Evolutionary conservation across 2,113 vertebrate species (phyloP), one percentile per base, ranked within the genome.

Genomic region (Bombycilla garrulus): DNA sequence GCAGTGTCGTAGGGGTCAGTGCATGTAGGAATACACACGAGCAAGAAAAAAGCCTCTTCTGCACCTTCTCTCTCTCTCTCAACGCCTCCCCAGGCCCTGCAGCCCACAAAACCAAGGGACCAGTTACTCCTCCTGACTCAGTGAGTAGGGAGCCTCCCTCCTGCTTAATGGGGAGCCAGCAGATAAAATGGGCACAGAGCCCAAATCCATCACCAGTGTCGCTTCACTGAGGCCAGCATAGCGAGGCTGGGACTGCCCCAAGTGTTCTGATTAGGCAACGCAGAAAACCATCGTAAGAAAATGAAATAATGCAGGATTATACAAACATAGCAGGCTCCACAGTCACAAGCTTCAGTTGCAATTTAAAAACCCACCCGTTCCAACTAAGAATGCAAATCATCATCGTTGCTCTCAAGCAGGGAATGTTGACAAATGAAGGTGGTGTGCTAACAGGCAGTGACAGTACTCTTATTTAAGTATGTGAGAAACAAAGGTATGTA

Each of bases 401-500:
- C 83, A 84, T 91, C 9, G 0, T 31, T 83, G 83, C 69, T 91
- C 70, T 90, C 79, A 88, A 93, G 76, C 47, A 79, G 69, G 67
- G 83, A 95, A 92, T 6, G 4, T 35, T 96, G 87, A 95, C 95
- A 95, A 97, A 96, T 6, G 88, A 96, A 97, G 94, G 93, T 82
- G 82, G 82, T 67, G 87, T 95, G 92, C 88, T 92, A 95, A 96
- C 92, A 96, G 58, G 86, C 86, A 88, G 89, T 84, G 89, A 65
- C 91, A 88, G 58, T 84, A 69, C 64, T 95, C 95, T 73, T 80
- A 88, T 92, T 93, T 94, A 94, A 94, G 35, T 66, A 87, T 50
- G 92, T 85, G 93, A 97, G 92, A 94, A 91, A 94, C 81, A 97
- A 97, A 97, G 95, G 94, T 88, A 92, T 69, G 81, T 50, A 87